Base-by-base conservation (phyloP, 1,140 invertebrate species). In the Sarcophaga peregrina region DNA sequence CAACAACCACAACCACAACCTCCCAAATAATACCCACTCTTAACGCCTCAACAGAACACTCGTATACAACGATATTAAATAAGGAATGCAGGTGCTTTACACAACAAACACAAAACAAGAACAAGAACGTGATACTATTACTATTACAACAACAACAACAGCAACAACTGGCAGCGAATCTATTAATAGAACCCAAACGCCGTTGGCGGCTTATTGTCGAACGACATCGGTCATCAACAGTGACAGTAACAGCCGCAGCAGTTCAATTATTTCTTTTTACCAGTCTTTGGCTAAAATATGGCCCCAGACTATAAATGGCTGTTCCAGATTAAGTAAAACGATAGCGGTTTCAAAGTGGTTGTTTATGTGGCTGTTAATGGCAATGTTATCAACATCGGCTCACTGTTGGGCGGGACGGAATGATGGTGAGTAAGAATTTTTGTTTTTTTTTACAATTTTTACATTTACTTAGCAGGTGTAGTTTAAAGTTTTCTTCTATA, bases 51-150 rank as follows among this genome's bases (percentile, higher is more conserved):
- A 78, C 15, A 81, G n/a, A 86, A 76, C 84, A 83, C 86, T 87
- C 87, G 84, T 86, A 85, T 48, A 84, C 81, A 84, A 85, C 80
- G 85, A 88, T 78, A 84, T 78, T 86, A 84, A 85, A 86, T 85
- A 86, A 88, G 87, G 87, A 89, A 88, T 89, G 87, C 87, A 89
- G 88, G 88, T 89, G 88, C 88, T 89, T 88, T 89, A 89, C 87
- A 86, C 87, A 83, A 80, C 52, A 86, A 86, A n/a, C n/a, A n/a
- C n/a, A n/a, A n/a, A n/a, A 37, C 25, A 37, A 37, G 4, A 37
- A 37, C 25, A 37, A 37, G 89, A 88, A 85, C 86, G 88, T 89
- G 88, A 89, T 89, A 89, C 88, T 89, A 87, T 80, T 37, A 37
- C 25, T 37, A 37, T 37, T 37, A 37, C 25, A 37, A 37, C 25